phyloP scores from a whole-genome alignment of 1,140 invertebrate genomes.

The Potamilus streckersoni region DNA sequence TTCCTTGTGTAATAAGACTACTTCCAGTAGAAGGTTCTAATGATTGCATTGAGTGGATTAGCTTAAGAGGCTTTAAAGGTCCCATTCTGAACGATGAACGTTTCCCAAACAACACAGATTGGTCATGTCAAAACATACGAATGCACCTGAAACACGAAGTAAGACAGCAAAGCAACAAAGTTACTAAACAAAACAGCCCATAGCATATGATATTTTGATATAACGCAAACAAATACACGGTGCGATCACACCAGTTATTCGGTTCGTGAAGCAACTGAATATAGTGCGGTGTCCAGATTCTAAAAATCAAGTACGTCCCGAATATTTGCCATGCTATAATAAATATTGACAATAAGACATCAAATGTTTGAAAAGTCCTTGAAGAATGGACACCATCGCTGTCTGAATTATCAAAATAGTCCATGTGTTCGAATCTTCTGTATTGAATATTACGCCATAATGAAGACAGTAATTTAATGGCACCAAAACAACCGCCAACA shows the following conservation, averaged over 20 bases:
- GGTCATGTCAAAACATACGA: too few species aligned
- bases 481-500: slow-evolving; percentile 60
- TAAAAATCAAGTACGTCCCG: slow-evolving; percentile 68
- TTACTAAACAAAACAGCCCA: slow-evolving; percentile 71
- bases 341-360: slow-evolving; percentile 74
- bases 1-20: too few species aligned
- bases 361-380: slow-evolving; percentile 61
- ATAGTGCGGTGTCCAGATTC: slow-evolving; percentile 58
- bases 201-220: slow-evolving; percentile 74
- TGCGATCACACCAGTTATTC: slow-evolving; percentile 61
- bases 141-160: too few species aligned
- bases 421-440: slow-evolving; percentile 71
- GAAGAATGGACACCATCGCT: slow-evolving; percentile 54
- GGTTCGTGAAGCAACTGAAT: slow-evolving; percentile 73
- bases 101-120: too few species aligned
- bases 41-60: too few species aligned
- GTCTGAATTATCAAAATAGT: slow-evolving; percentile 67
- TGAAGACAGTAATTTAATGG: slow-evolving; percentile 64
- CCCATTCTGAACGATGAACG: too few species aligned
- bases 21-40: too few species aligned
- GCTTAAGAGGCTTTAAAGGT: too few species aligned
- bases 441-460: slow-evolving; percentile 77
- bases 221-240: slow-evolving; percentile 59
- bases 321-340: slow-evolving; percentile 66
- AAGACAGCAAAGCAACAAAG: slow-evolving; percentile 32